Percentiles rank a stretch among this genome's conserved stretches.
Evolutionary conservation across 1,140 invertebrate genomes (phyloP).

Genomic region (Musca domestica): DNA sequence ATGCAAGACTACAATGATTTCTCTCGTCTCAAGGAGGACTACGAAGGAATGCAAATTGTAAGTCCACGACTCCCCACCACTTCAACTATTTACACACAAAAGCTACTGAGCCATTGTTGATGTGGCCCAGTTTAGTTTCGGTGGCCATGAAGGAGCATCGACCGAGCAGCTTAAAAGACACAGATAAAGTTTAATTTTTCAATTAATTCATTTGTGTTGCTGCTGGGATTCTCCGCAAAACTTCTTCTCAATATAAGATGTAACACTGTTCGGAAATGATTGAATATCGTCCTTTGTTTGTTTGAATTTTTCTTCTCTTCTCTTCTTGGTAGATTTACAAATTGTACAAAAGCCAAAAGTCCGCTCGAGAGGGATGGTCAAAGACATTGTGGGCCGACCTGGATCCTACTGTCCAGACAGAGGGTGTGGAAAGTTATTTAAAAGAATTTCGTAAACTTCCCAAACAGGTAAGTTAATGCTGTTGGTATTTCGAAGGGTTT

Average conservation of each 20-base stretch:
- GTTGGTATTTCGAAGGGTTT: not conserved
- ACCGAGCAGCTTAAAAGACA: not conserved
- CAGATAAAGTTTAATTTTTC: constrained; percentile 20
- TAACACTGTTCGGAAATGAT: not conserved
- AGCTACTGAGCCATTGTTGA: too few relatives aligned
- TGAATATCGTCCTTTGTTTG: not conserved
- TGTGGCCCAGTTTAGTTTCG: too few relatives aligned
- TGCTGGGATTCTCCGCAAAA: not conserved
- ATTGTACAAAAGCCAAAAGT: constrained; percentile 76
- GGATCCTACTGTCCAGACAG: constrained; percentile 76
- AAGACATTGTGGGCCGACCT: constrained; percentile 84
- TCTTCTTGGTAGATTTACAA: constrained; percentile 62
- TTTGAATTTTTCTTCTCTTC: not conserved
- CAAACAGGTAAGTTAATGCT: constrained; percentile 51
- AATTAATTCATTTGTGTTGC: constrained; percentile 13
- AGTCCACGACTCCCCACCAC: not conserved
- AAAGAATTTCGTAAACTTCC: constrained; percentile 69
- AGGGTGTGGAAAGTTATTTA: constrained; percentile 82
- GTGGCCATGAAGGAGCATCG: too few relatives aligned
- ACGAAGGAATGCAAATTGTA: constrained; percentile 64
- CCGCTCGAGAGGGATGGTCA: constrained; percentile 75
- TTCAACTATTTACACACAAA: not conserved
- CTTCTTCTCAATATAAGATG: not conserved
- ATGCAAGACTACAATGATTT: constrained; percentile 79
- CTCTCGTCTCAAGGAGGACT: constrained; percentile 68